These are phyloP conservation scores for Eutrigla gurnardus DNA, from an alignment of 2,797 vertebrate genomes.

Conservation along the genomic window DNA sequence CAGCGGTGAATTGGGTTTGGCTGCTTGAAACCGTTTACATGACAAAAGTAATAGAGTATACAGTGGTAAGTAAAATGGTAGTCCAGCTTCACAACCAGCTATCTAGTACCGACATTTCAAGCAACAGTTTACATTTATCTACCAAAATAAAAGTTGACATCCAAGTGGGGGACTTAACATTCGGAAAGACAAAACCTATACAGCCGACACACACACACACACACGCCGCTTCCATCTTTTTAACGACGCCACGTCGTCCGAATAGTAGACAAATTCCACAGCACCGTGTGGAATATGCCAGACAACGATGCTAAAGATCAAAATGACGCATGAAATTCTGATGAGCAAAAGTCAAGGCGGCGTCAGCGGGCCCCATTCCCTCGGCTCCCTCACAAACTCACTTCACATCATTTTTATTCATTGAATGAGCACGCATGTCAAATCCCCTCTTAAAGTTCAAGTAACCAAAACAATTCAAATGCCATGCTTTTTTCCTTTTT, in stretches of 20 bases:
- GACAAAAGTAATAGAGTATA: no score
- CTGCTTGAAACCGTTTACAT: background rate
- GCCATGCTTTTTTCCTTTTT: constrained; percentile 57
- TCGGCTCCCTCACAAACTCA: constrained; percentile 45
- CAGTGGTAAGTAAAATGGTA: no score
- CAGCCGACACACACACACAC: background rate
- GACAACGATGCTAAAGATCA: constrained; percentile 39
- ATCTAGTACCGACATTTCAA: background rate
- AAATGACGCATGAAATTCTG: constrained; percentile 41
- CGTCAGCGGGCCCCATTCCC: constrained; percentile 37
- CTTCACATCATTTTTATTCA: constrained; percentile 70
- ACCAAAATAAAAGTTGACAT: background rate
- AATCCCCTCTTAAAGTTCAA: constrained; percentile 74
- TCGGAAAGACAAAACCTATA: background rate
- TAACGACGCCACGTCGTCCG: background rate
- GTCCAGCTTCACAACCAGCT: background rate
- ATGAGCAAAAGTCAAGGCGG: constrained; percentile 40
- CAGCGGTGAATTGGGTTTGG: background rate
- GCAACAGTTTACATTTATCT: background rate
- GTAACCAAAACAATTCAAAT: constrained; percentile 71
- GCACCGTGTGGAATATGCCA: background rate
- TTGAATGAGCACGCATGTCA: constrained; percentile 56
- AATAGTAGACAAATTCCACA: background rate
- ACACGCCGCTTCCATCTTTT: background rate
- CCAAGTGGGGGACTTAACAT: background rate